A percentile compares a stretch with the other conserved stretches of the same genome.
Conservation (phyloP, 2,888 invertebrate species). For the Rotaria socialis region DNA sequence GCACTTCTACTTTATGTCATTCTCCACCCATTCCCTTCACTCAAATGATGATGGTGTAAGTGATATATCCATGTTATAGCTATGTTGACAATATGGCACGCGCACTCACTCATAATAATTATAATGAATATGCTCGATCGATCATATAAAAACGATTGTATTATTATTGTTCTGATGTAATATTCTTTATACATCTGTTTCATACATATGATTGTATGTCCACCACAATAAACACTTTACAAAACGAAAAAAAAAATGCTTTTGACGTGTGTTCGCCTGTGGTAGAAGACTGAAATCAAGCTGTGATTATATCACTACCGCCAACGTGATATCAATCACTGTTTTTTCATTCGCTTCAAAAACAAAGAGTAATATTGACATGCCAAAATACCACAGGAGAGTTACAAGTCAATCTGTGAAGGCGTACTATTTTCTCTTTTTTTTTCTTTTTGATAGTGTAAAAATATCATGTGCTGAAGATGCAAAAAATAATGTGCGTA, state of each 20-base stretch:
- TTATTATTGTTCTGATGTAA: conserved; percentile 10
- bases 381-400: not conserved
- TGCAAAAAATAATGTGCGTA: not conserved
- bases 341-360: not conserved
- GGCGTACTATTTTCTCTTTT: not conserved
- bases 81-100: conserved; percentile 26
- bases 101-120: not conserved
- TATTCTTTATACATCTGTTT: not conserved
- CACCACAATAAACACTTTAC: no score
- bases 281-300: not conserved
- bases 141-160: not conserved
- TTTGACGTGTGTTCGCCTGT: not conserved
- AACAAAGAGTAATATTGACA: not conserved
- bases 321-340: not conserved
- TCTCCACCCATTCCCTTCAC: not conserved
- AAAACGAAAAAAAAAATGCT: not conserved
- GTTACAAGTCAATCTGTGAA: not conserved
- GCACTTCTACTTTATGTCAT: not conserved
- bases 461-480: not conserved
- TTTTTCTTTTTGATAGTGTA: not conserved
- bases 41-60: not conserved
- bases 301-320: not conserved
- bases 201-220: not conserved
- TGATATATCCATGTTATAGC: not conserved
- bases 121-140: conserved; percentile 10